Evolutionary conservation across 2,113 vertebrate genomes (phyloP).

Genomic region (Neogale vison): DNA sequence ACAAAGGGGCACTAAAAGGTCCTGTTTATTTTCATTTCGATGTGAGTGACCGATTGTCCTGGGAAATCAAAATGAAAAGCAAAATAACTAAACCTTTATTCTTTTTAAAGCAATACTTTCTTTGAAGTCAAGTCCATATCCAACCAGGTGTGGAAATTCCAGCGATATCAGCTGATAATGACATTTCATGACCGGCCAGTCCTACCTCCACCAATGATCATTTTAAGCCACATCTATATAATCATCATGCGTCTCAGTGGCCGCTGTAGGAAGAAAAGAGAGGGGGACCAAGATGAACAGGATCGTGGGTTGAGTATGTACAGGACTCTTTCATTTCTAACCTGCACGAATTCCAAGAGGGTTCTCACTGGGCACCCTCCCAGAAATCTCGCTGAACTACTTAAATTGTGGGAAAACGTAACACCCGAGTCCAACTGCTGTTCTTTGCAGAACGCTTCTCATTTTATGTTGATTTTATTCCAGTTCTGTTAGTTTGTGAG

Average conservation of each 20-base stretch:
- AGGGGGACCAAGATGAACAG: constrained; percentile 94
- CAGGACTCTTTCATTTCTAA: neutral
- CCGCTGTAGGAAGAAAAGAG: constrained; percentile 86
- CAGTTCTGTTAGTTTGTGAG: neutral
- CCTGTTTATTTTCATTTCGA: neutral
- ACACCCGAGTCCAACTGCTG: neutral
- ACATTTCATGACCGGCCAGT: constrained; percentile 98
- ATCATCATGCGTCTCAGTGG: constrained; percentile 89
- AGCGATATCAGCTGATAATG: constrained; percentile 98
- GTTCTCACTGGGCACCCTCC: neutral
- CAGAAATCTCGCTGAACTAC: neutral
- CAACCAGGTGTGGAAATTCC: constrained; percentile 99
- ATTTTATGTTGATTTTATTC: neutral
- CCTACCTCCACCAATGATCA: constrained; percentile 96
- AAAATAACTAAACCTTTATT: neutral
- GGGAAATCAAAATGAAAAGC: neutral
- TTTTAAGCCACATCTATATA: constrained; percentile 96
- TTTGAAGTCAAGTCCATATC: constrained; percentile 99
- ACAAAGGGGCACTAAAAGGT: neutral
- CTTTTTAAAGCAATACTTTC: constrained; percentile 95
- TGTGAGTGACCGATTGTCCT: neutral
- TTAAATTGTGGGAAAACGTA: neutral
- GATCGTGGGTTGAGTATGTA: constrained; percentile 95
- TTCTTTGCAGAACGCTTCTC: neutral
- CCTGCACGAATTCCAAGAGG: neutral